Conservation (phyloP, 2,113 vertebrate species). For the Rhabdornis inornatus region DNA sequence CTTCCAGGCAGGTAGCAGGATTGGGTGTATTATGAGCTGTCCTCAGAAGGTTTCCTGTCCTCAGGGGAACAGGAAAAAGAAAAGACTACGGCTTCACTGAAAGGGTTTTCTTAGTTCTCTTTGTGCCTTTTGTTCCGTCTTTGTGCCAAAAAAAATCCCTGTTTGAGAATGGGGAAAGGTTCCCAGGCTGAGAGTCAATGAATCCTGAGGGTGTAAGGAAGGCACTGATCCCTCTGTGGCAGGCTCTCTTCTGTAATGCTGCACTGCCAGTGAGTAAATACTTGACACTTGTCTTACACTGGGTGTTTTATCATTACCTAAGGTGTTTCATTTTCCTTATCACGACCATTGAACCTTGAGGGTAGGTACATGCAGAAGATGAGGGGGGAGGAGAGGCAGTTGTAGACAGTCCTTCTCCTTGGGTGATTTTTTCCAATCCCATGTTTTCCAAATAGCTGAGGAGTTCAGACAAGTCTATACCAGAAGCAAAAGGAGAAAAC, state of each 20-base stretch:
- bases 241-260: neutral
- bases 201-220: conserved; percentile 50
- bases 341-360: neutral
- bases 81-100: conserved; percentile 1
- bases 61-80: neutral
- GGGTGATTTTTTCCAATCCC: neutral
- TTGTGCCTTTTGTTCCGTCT: conserved; percentile 63
- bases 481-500: neutral
- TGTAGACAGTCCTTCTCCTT: neutral
- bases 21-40: neutral
- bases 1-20: conserved; percentile 5
- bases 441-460: neutral
- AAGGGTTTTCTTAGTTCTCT: conserved; percentile 60
- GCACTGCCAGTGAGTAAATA: neutral
- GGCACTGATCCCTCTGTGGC: conserved; percentile 43
- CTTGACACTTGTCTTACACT: neutral
- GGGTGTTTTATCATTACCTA: neutral
- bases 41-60: neutral
- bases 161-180: conserved; percentile 65
- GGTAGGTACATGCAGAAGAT: neutral
- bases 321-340: neutral
- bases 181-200: conserved; percentile 69
- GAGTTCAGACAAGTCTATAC: neutral
- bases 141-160: conserved; percentile 68
- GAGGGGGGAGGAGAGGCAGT: neutral